Evolutionary conservation across 2,888 invertebrate species (phyloP).

Genomic region (Sympetrum striolatum): DNA sequence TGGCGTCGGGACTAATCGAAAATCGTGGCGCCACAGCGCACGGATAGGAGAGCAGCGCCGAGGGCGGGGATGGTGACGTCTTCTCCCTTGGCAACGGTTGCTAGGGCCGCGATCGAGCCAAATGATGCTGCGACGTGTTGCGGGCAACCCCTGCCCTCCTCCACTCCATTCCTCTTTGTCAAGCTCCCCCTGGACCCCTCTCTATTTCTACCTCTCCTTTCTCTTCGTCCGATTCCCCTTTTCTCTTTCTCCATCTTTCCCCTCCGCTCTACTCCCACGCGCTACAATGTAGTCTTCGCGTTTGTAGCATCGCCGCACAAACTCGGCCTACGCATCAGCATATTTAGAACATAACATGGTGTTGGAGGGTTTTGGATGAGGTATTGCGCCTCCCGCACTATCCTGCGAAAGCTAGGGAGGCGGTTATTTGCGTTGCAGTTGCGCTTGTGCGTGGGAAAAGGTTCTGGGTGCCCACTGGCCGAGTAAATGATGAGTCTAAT

Average conservation of each 20-base stretch:
- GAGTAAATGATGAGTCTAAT: too few species aligned
- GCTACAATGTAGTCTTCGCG: background rate
- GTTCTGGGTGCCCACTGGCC: too few species aligned
- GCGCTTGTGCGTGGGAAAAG: too few species aligned
- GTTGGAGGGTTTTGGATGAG: too few species aligned
- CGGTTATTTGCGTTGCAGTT: too few species aligned
- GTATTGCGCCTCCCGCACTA: too few species aligned
- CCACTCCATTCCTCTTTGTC: background rate
- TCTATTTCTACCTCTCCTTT: background rate
- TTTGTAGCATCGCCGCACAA: background rate
- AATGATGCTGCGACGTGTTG: conserved; percentile 6
- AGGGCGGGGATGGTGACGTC: conserved; percentile 44
- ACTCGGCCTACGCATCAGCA: background rate
- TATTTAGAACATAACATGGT: background rate
- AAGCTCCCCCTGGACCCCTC: background rate
- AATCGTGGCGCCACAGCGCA: background rate
- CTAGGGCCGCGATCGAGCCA: conserved; percentile 45
- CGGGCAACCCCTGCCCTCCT: background rate
- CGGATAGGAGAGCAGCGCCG: background rate
- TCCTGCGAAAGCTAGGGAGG: too few species aligned
- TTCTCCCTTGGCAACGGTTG: conserved; percentile 42
- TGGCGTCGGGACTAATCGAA: background rate
- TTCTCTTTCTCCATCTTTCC: background rate
- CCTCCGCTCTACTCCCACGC: background rate
- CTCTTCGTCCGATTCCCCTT: background rate